Evolutionary conservation across 2,797 vertebrate species (phyloP).

Genomic region (Gouania willdenowi): DNA sequence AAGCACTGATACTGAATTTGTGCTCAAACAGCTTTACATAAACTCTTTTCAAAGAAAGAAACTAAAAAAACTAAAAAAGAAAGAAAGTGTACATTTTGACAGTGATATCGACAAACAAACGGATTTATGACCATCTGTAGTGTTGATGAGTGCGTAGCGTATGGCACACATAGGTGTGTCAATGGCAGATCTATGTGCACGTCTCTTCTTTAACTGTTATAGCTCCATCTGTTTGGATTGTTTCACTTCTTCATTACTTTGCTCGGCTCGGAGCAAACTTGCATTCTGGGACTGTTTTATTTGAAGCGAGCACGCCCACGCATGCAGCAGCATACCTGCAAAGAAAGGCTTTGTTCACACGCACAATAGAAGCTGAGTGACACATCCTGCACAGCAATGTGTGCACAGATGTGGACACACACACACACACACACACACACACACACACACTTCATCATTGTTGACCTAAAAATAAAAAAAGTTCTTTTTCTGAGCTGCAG

Average conservation of each 20-base stretch:
- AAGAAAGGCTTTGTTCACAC: conserved; percentile 8
- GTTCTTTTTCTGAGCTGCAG: conserved; percentile 4
- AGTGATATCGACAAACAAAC: too few species aligned
- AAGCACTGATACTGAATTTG: too few species aligned
- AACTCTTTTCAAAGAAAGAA: too few species aligned
- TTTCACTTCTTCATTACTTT: conserved; percentile 47
- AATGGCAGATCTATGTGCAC: too few species aligned
- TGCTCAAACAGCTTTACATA: too few species aligned
- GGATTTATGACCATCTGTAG: too few species aligned
- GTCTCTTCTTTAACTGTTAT: conserved; percentile 26
- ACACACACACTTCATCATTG: too few species aligned
- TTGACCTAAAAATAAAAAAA: conserved; percentile 25
- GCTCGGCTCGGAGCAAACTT: conserved; percentile 52
- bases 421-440: too few species aligned
- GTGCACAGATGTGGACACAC: conserved; percentile 35
- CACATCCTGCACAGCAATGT: conserved; percentile 22
- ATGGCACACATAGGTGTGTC: conserved; percentile 1
- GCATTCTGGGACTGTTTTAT: conserved; percentile 40
- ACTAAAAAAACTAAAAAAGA: too few species aligned
- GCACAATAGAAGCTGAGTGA: conserved; percentile 29
- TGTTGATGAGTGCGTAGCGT: background rate
- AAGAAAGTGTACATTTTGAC: too few species aligned
- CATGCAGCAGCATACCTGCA: conserved; percentile 36
- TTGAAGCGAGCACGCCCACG: conserved; percentile 35
- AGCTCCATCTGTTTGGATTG: conserved; percentile 65